Evolutionary conservation across 2,888 invertebrate species (phyloP).

Genomic region (Dasypogon diadema): DNA sequence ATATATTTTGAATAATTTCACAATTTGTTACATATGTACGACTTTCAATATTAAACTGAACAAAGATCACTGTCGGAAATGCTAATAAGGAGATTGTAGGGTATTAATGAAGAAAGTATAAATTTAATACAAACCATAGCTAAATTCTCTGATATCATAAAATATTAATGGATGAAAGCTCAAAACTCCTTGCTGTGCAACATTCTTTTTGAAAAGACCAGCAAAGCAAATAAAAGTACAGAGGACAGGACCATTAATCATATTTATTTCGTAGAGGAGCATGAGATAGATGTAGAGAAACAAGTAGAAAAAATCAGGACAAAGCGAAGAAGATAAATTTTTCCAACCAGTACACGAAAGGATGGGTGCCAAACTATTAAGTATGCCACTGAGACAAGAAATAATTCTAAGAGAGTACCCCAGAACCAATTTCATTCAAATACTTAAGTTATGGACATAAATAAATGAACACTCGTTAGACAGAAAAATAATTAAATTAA

Average conservation of each 20-base stretch:
- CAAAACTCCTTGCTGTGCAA: background rate
- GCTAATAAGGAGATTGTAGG: too few relatives aligned
- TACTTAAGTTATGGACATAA: background rate
- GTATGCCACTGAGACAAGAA: background rate
- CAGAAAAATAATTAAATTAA: background rate
- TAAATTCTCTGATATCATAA: too few relatives aligned
- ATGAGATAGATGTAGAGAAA: background rate
- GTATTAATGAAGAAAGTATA: too few relatives aligned
- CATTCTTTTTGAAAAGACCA: background rate
- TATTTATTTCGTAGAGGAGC: background rate
- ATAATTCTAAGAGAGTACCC: background rate
- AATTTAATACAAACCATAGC: too few relatives aligned
- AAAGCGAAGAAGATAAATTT: background rate
- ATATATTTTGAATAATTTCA: too few relatives aligned
- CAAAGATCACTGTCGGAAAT: too few relatives aligned
- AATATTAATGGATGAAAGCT: background rate
- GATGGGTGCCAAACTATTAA: background rate
- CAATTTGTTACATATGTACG: too few relatives aligned
- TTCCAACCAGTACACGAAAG: background rate
- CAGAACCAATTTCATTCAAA: background rate
- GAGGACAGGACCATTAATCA: background rate
- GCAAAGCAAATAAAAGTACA: background rate
- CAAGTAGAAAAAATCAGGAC: background rate
- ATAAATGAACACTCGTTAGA: background rate
- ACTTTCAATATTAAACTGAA: too few relatives aligned